Evolutionary conservation across 2,888 invertebrate species (phyloP).

Genomic region (Oligia latruncula): DNA sequence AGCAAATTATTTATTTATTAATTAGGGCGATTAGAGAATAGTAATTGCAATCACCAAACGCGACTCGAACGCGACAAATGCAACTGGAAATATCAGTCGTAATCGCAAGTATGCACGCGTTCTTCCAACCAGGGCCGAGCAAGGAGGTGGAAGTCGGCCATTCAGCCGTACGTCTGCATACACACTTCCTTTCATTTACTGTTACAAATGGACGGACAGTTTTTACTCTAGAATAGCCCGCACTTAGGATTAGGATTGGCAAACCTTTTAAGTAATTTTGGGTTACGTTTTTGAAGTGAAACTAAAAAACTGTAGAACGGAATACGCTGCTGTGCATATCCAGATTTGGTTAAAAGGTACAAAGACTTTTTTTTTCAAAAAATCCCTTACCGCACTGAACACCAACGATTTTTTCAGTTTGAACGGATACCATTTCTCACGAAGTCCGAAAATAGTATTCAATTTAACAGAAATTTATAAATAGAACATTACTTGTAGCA

Average conservation of each 20-base stretch:
- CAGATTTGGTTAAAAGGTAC: neutral
- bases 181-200: slow-evolving; percentile 65
- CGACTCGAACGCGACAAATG: neutral
- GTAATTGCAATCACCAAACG: neutral
- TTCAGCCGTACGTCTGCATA: slow-evolving; percentile 55
- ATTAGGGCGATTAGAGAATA: neutral
- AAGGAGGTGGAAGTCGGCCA: slow-evolving; percentile 70
- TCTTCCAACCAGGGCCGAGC: slow-evolving; percentile 37
- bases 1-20: neutral
- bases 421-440: neutral
- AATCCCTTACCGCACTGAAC: neutral
- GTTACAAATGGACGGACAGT: slow-evolving; percentile 36
- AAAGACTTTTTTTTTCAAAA: neutral
- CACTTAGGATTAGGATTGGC: neutral
- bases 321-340: neutral
- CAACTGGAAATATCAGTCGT: neutral
- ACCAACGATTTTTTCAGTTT: no score
- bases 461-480: neutral
- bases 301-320: neutral
- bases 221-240: slow-evolving; percentile 22
- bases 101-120: slow-evolving; percentile 31
- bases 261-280: neutral
- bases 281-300: neutral
- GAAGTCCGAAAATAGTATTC: neutral
- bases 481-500: neutral